Conservation (phyloP, 2,888 invertebrate genomes). For the Ramazzottius varieornatus region DNA sequence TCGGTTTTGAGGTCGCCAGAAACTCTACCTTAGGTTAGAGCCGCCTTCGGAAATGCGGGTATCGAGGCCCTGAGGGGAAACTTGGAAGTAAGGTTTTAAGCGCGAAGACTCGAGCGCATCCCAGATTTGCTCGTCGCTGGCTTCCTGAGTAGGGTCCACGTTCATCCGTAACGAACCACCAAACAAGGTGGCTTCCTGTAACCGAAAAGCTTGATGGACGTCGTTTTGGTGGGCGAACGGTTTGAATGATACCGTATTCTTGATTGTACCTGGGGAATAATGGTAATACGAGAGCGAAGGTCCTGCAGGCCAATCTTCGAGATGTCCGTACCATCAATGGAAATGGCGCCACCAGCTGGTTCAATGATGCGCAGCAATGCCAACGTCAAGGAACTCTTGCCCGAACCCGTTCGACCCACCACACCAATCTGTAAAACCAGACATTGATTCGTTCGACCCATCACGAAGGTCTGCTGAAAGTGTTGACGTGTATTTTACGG, state of each 20-base stretch:
- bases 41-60: slow-evolving; percentile 9
- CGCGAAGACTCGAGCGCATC: slow-evolving; percentile 11
- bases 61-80: slow-evolving; percentile 7
- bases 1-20: background rate
- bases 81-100: slow-evolving; percentile 10
- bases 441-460: too few relatives aligned
- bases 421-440: slow-evolving; percentile 17
- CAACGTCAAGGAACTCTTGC: slow-evolving; percentile 18
- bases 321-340: slow-evolving; percentile 15
- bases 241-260: too few relatives aligned
- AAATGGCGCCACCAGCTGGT: slow-evolving; percentile 15
- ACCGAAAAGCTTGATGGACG: slow-evolving; percentile 3
- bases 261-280: slow-evolving; percentile 17
- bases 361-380: slow-evolving; percentile 19
- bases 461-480: too few relatives aligned
- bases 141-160: slow-evolving; percentile 11
- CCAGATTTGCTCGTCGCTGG: slow-evolving; percentile 11
- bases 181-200: slow-evolving; percentile 12
- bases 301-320: slow-evolving; percentile 12
- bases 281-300: slow-evolving; percentile 16
- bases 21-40: slow-evolving; percentile 9
- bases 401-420: slow-evolving; percentile 21
- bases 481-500: too few relatives aligned
- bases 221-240: too few relatives aligned
- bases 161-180: slow-evolving; percentile 12